These are phyloP conservation scores for Sycophaga agraensis DNA, from an alignment of 1,140 invertebrate genomes.

Conservation along the genomic window DNA sequence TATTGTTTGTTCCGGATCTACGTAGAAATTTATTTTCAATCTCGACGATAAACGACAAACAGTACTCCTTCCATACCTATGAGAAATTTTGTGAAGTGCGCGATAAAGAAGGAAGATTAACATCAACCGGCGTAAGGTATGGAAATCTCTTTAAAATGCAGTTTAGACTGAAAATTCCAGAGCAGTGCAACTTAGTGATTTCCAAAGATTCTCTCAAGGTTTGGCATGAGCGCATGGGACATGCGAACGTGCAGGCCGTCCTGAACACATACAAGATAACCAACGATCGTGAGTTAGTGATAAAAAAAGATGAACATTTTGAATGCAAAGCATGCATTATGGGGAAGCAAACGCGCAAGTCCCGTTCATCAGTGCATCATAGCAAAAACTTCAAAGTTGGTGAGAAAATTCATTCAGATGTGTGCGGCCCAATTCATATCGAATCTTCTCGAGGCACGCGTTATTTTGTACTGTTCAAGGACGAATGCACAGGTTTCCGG, in stretches of 20 bases:
- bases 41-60: not conserved
- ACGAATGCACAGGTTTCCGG: not conserved
- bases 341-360: conserved; percentile 16
- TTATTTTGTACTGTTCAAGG: conserved; percentile 21
- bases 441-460: not conserved
- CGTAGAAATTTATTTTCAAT: not conserved
- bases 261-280: not conserved
- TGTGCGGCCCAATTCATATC: conserved; percentile 12
- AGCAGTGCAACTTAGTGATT: no score
- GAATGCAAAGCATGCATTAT: conserved; percentile 7
- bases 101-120: not conserved
- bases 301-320: not conserved
- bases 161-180: not conserved
- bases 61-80: no score
- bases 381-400: not conserved
- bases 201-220: not conserved
- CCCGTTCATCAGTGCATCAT: not conserved
- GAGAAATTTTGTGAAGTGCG: not conserved
- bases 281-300: not conserved
- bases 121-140: no score
- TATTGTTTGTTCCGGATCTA: conserved; percentile 17
- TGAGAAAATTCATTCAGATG: conserved; percentile 6
- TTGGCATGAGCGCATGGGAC: not conserved
- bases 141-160: no score
- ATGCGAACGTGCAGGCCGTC: not conserved